Evolutionary conservation across 37 sponge, comb jelly and placozoan genomes (phyloP).

Genomic region (Geodia barretti): DNA sequence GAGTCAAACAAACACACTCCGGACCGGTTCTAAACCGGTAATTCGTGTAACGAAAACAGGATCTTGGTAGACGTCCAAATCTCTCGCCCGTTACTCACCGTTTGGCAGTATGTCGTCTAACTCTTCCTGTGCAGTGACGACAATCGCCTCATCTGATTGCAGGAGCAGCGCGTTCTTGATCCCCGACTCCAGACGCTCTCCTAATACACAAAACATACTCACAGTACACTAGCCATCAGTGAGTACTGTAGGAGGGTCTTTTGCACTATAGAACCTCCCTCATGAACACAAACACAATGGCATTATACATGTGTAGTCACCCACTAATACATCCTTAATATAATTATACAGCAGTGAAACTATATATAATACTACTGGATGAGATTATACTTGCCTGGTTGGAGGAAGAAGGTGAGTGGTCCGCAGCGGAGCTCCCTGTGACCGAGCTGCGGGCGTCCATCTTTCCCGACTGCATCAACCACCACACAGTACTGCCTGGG

Average conservation of each 20-base stretch:
- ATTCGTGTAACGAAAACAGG: too few relatives aligned
- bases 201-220: constrained; percentile 26
- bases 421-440: constrained; percentile 67
- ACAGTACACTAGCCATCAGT: too few relatives aligned
- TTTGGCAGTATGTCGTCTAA: constrained; percentile 65
- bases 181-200: constrained; percentile 79
- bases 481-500: constrained; percentile 86
- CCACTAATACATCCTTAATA: too few relatives aligned
- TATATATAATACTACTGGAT: too few relatives aligned
- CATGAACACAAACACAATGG: background rate
- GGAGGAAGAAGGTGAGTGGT: constrained; percentile 79
- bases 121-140: constrained; percentile 78
- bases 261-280: background rate
- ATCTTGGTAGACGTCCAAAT: too few relatives aligned
- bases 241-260: too few relatives aligned
- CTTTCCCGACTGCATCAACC: constrained; percentile 71
- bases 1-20: too few relatives aligned
- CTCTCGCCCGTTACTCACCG: too few relatives aligned
- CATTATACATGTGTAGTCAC: too few relatives aligned
- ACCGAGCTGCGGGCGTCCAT: constrained; percentile 68
- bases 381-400: constrained; percentile 55
- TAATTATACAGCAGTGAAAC: too few relatives aligned
- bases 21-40: too few relatives aligned
- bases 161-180: constrained; percentile 76
- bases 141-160: constrained; percentile 88